Conservation (phyloP, 2,113 vertebrate species). For the Tyto alba region DNA sequence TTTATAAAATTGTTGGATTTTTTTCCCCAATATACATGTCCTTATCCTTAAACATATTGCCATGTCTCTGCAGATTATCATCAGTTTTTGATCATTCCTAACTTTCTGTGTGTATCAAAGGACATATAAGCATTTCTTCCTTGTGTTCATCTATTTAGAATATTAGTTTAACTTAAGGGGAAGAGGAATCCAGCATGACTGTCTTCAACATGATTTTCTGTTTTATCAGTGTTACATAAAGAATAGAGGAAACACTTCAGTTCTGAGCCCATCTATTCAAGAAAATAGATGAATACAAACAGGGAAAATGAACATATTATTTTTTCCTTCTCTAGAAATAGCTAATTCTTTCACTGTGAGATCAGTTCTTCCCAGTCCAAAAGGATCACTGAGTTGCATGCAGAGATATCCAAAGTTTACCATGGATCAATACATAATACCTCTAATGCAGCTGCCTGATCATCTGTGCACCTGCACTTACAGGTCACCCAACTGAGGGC, state of each 20-base stretch:
- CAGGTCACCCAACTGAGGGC: neutral
- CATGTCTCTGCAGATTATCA: neutral
- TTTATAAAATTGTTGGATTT: neutral
- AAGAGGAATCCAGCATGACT: neutral
- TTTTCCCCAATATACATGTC: rapidly evolving
- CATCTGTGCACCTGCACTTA: neutral
- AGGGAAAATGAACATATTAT: neutral
- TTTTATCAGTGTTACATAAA: neutral
- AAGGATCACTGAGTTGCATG: neutral
- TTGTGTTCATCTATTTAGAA: neutral
- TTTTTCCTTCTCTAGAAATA: neutral
- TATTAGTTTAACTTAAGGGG: neutral
- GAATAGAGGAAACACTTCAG: neutral
- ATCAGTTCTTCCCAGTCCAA: neutral
- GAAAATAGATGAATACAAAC: neutral
- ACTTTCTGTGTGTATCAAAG: neutral
- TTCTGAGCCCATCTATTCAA: neutral
- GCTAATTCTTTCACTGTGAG: neutral
- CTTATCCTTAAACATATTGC: neutral
- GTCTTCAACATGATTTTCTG: neutral
- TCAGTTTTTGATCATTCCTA: neutral
- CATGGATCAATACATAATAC: neutral
- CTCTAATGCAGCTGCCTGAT: neutral
- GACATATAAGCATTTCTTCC: neutral
- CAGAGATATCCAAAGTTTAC: neutral